These are phyloP conservation scores for Bostrychus sinensis DNA, from an alignment of 2,113 vertebrate species.

Conservation along the genomic window DNA sequence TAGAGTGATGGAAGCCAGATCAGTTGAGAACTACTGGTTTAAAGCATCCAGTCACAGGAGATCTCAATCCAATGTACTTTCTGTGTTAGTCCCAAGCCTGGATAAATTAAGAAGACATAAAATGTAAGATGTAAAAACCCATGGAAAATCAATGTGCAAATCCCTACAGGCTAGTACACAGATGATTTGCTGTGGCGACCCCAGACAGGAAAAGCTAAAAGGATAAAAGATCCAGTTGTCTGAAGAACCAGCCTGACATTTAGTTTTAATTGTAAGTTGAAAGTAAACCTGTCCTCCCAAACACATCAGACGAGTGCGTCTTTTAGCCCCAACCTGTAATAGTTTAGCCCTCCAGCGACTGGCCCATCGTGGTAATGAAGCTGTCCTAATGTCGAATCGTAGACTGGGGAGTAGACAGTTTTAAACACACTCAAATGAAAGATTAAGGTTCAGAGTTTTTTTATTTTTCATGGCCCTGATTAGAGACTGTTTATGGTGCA, in stretches of 20 bases:
- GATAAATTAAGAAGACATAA: background rate
- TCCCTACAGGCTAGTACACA: background rate
- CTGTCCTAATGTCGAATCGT: constrained; percentile 24
- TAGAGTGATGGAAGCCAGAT: too few species aligned
- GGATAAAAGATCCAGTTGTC: too few species aligned
- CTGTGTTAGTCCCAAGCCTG: background rate
- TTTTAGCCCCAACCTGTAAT: constrained; percentile 13
- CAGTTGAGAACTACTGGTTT: too few species aligned
- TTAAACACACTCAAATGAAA: constrained; percentile 34
- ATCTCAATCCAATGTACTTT: too few species aligned
- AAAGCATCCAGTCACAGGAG: too few species aligned
- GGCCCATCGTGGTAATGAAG: constrained; percentile 39
- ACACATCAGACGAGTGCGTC: constrained; percentile 34
- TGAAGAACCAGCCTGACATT: background rate
- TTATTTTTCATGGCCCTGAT: constrained; percentile 45
- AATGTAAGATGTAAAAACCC: background rate
- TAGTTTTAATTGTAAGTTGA: constrained; percentile 28
- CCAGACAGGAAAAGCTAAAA: background rate
- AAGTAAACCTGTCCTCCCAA: constrained; percentile 31
- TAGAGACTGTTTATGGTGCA: constrained; percentile 43
- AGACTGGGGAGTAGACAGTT: constrained; percentile 15
- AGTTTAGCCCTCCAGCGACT: constrained; percentile 29
- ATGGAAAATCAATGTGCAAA: background rate
- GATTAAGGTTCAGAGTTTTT: constrained; percentile 38
- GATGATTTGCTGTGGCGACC: background rate